Evolutionary conservation across 30 jellyfish, hydroid and myxozoan genomes (phyloP), one percentile per base, ranked within the genome.

Genomic region (Chironex yamaguchii): DNA sequence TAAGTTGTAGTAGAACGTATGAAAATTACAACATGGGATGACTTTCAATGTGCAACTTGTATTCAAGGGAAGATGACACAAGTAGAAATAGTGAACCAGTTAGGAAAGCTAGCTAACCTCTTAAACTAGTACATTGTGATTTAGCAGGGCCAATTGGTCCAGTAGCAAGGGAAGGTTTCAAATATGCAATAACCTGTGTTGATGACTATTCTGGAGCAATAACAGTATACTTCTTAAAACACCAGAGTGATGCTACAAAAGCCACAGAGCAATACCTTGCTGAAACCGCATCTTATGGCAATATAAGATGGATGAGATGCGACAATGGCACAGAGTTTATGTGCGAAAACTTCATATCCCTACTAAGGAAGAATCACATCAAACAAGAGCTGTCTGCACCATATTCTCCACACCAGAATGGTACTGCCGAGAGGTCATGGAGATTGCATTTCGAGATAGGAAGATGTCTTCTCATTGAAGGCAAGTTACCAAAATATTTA

Each of bases 221-320:
- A 29, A 23, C 35, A 4, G 35, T 49, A 0, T 81, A 81, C 48
- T 81, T 64, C 83, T 87, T 81, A 29, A 65, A 36, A 28, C 25
- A 52, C 11, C 66, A 81, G 88, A 35, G 83, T 34, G 92, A 65
- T 52, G 58, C 92, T 22, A 35, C 88, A 9, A 20, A 54, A 68
- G 94, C 90, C 3, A 71, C 94, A 2, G 70, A 83, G 49, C 70
- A 50, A 67, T 83, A 69, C 42, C 49, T 70, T 3, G 94, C 94
- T 11, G 90, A 83, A 33, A 67, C 75, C 1, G 52, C 91, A 17
- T 91, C 95, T 27, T 85, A 49, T 85, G 95, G 95, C n/a, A 85
- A 27, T 58, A 91, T 86, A 29, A 86, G 76, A 32, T 26, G 29
- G 6, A 2, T 70, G 29, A 29, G 87, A 3, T 52, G 50, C 34